Conservation (phyloP, 2,113 vertebrate species). For the Pedetes capensis region DNA sequence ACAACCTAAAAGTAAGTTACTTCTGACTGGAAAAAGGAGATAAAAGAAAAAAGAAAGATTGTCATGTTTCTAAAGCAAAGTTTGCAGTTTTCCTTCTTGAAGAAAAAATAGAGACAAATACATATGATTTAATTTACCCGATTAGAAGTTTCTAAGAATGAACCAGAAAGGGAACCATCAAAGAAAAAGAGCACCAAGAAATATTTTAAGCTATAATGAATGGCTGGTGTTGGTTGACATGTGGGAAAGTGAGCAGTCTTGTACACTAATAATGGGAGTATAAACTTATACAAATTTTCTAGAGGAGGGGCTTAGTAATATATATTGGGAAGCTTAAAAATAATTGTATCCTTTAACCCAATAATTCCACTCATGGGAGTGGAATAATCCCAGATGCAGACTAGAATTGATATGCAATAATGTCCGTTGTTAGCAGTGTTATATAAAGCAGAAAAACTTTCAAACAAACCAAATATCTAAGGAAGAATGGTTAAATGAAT, state of each 20-base stretch:
- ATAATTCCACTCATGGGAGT: not conserved
- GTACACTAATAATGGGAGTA: not conserved
- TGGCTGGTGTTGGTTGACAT: not conserved
- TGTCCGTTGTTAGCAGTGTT: not conserved
- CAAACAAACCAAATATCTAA: not conserved
- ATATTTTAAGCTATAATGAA: slow-evolving; percentile 17
- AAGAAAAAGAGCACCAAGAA: not conserved
- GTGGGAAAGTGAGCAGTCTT: not conserved
- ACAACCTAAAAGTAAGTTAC: not conserved
- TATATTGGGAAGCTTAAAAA: not conserved
- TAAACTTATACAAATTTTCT: not conserved
- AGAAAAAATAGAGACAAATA: slow-evolving; percentile 47
- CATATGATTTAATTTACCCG: not conserved
- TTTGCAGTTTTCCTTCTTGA: slow-evolving; percentile 17
- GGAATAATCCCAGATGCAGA: not conserved
- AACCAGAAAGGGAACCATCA: not conserved
- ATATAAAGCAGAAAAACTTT: not conserved
- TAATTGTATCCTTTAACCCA: not conserved
- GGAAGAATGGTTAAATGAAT: not conserved
- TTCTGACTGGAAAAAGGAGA: not conserved
- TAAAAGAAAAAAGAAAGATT: not conserved
- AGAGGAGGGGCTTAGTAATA: not conserved
- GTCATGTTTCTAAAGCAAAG: slow-evolving; percentile 42
- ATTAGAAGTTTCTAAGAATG: slow-evolving; percentile 31
- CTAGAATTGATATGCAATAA: not conserved